phyloP scores from a whole-genome alignment of 2,113 vertebrate species.

The Phaethornis superciliosus region DNA sequence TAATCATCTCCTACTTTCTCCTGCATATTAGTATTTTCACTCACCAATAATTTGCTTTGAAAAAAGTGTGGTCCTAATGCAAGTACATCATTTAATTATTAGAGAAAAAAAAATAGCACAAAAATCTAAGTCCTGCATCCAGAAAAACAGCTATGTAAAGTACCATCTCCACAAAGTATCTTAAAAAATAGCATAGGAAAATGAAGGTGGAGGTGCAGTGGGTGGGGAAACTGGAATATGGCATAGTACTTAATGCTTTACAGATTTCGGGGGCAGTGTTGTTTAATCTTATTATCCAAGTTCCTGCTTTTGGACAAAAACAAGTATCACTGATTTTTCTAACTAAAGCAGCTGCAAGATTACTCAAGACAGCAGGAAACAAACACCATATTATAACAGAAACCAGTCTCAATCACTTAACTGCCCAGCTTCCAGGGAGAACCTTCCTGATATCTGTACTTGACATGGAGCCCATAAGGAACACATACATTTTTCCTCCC shows the following conservation, averaged over 20 bases:
- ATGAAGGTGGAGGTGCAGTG: background rate
- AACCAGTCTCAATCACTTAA: background rate
- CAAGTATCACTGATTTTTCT: constrained; percentile 32
- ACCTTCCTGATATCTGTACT: background rate
- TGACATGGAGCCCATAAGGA: background rate
- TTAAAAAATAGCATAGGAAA: background rate
- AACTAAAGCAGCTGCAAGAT: constrained; percentile 33
- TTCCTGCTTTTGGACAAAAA: constrained; percentile 16
- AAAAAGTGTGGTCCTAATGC: background rate
- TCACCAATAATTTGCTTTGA: background rate
- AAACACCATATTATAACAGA: background rate
- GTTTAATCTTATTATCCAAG: background rate
- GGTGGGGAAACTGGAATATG: background rate
- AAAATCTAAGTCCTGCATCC: background rate
- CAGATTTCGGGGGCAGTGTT: background rate
- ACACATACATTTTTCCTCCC: background rate
- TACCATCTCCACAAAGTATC: background rate
- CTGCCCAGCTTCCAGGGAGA: background rate
- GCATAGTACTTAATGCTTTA: background rate
- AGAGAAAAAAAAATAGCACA: background rate
- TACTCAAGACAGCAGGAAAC: constrained; percentile 10
- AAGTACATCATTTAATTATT: background rate
- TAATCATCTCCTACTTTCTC: background rate
- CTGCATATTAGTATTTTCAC: background rate
- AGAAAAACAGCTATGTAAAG: background rate